Evolutionary conservation across 2,797 vertebrate genomes (phyloP).

Genomic region (Gambusia yucatana): DNA sequence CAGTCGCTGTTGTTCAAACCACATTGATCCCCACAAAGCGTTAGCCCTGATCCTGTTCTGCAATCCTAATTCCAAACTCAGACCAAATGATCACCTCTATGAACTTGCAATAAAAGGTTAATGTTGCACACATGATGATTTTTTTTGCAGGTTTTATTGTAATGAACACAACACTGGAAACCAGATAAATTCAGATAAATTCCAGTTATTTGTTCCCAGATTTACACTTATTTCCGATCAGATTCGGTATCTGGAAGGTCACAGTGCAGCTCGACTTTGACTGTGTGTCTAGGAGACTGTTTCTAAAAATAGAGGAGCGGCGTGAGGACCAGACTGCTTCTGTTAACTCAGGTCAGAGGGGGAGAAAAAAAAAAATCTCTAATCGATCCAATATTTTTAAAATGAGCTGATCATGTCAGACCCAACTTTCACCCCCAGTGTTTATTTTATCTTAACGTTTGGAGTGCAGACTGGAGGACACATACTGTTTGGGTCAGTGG

Average conservation of each 20-base stretch:
- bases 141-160: background rate
- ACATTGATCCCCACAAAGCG: background rate
- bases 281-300: background rate
- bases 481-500: constrained; percentile 22
- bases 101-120: background rate
- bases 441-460: background rate
- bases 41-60: background rate
- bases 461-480: background rate
- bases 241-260: background rate
- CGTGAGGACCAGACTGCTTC: constrained; percentile 19
- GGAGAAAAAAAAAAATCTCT: background rate
- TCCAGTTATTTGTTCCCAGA: background rate
- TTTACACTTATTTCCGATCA: background rate
- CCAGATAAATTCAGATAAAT: background rate
- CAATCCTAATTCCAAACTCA: background rate
- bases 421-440: background rate
- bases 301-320: constrained; percentile 45
- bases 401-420: background rate
- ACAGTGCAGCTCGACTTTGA: background rate
- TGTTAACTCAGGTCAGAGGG: constrained; percentile 51
- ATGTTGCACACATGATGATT: background rate
- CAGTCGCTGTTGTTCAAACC: background rate
- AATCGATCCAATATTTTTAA: background rate
- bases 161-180: background rate
- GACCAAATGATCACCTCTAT: background rate